A percentile compares a stretch with the other conserved stretches of the same genome.
Conservation (phyloP, 2,113 vertebrate genomes). For the Poecilia latipinna region DNA sequence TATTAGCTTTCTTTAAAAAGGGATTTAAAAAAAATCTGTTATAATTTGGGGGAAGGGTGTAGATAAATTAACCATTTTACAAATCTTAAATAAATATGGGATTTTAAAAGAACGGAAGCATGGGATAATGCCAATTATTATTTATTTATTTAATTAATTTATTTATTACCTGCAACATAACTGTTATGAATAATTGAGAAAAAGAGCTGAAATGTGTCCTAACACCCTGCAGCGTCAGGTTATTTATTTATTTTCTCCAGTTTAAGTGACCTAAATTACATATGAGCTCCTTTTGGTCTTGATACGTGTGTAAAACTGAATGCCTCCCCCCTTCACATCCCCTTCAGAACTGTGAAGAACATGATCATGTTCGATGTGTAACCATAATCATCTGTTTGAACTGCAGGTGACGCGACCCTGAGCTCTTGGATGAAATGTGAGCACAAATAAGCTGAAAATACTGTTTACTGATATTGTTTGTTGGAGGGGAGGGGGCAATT, state of each 20-base stretch:
- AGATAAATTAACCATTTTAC: background rate
- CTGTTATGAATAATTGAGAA: background rate
- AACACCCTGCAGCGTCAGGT: background rate
- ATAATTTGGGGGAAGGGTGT: background rate
- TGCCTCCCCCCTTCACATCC: conserved; percentile 4
- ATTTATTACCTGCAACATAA: background rate
- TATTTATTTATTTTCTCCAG: conserved; percentile 29
- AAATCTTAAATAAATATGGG: background rate
- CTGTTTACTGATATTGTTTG: conserved; percentile 70
- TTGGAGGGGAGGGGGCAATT: conserved; percentile 18
- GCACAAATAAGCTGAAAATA: conserved; percentile 78
- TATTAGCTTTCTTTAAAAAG: too few relatives aligned
- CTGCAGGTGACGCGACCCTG: conserved; percentile 63
- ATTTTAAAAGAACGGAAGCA: background rate
- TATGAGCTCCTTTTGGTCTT: conserved; percentile 22
- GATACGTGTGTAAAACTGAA: conserved; percentile 46
- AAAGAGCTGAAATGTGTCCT: background rate
- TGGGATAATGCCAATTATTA: background rate
- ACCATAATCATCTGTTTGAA: conserved; percentile 40
- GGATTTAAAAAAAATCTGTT: too few relatives aligned
- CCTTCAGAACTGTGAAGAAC: background rate
- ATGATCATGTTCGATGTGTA: background rate
- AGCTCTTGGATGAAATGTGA: conserved; percentile 44
- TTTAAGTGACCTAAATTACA: conserved; percentile 35
- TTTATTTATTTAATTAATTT: conserved; percentile 9